phyloP scores from a whole-genome alignment of 2,888 invertebrate species.

The Noctuana brunneofusca region DNA sequence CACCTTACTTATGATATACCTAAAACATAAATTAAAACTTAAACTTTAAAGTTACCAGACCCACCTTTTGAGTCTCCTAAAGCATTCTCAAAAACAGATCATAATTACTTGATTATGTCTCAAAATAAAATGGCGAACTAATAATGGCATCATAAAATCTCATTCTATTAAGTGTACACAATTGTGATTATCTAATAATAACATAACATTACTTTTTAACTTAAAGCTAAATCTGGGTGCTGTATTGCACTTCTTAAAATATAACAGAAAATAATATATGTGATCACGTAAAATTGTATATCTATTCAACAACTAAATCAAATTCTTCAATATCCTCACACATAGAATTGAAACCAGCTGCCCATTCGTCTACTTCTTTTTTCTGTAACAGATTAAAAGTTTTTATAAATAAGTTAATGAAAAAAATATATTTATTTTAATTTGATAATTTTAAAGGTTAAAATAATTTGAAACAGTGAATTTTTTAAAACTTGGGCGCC shows the following conservation, averaged over 20 bases:
- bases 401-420: too few species aligned
- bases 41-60: not conserved
- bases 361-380: constrained; percentile 80
- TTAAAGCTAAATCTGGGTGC: constrained; percentile 17
- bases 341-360: constrained; percentile 82
- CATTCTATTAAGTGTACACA: not conserved
- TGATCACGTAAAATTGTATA: not conserved
- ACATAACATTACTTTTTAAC: constrained; percentile 7
- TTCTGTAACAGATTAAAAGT: constrained; percentile 62
- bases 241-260: constrained; percentile 15
- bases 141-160: not conserved
- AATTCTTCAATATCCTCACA: constrained; percentile 82
- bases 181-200: not conserved
- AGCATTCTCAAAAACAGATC: not conserved
- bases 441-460: too few species aligned
- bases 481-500: too few species aligned
- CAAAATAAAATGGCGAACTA: constrained; percentile 1
- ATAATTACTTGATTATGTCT: not conserved
- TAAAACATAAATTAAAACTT: not conserved
- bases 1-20: not conserved
- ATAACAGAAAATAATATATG: not conserved
- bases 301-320: constrained; percentile 46
- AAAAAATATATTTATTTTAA: too few species aligned
- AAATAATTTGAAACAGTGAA: too few species aligned
- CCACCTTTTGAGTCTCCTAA: not conserved